Evolutionary conservation across 2,888 invertebrate genomes (phyloP), one percentile per base, ranked within the genome.

Genomic region (Drosophila anomalata): DNA sequence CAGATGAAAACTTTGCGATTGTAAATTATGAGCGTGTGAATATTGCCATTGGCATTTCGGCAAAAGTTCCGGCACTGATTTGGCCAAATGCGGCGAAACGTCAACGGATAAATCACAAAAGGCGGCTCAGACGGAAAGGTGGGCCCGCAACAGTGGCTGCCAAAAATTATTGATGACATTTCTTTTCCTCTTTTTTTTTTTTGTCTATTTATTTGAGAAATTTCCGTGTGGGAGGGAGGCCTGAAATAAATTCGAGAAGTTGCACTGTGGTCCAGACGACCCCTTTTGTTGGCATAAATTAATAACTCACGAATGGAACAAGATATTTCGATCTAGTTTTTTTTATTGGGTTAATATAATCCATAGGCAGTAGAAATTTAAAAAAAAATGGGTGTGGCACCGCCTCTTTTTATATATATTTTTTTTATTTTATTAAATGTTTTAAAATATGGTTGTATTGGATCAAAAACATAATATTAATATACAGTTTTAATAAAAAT

Each of bases 11-110:
- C 67, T 66, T 67, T 66, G 67, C 67, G 55, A 82, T 73, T 77
- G 86, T 86, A 77, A 81, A 82, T 86, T 82, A 86, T 82, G 86
- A 82, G 72, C 80, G 80, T 79, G 80, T 76, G 87, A 80, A 86
- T 86, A 85, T 80, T 85, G 82, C 82, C 68, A 65, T 82, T 69
- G 71, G 66, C 79, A 76, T 76, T 62, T 62, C 75, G 68, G 68
- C 60, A 56, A 81, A 73, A 59, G 58, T 69, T 59, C 47, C 46
- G 52, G 55, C 70, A 59, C 68, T 68, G 70, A 68, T 68, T 69
- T 68, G 11, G 24, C 65, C 48, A 67, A 56, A 29, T 44, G 12
- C 22, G 44, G 50, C 47, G 54, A 46, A 54, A 66, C 54, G 66
- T 53, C 53, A 63, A 31, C 53, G 66, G 66, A 54, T 53, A 47